Percentiles rank a stretch among this genome's conserved stretches.
phyloP scores from a whole-genome alignment of 1,140 invertebrate genomes.

The Drosophila punjabiensis region DNA sequence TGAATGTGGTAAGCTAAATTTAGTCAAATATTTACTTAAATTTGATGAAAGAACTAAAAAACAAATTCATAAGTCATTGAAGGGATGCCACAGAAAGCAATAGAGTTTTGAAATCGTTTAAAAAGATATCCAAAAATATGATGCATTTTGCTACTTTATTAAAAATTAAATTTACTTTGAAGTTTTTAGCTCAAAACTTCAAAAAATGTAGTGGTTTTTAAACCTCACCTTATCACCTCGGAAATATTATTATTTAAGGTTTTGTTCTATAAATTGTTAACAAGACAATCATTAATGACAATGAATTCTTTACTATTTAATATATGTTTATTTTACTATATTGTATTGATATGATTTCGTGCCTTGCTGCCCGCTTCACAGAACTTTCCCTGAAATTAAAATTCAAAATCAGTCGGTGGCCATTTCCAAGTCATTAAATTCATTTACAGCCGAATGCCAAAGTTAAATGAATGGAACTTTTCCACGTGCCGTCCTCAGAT shows the following conservation, averaged over 20 bases:
- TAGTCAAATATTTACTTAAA: too few relatives aligned
- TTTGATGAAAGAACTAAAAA: background rate
- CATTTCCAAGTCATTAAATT: conserved; percentile 80
- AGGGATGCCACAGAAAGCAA: too few relatives aligned
- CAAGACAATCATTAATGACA: background rate
- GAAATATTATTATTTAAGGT: background rate
- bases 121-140: too few relatives aligned
- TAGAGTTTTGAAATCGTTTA: too few relatives aligned
- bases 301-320: background rate
- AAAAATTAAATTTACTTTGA: background rate
- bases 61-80: background rate
- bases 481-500: conserved; percentile 61
- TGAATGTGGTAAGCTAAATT: background rate
- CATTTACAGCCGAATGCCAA: conserved; percentile 55
- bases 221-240: background rate
- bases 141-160: background rate
- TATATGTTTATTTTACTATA: background rate
- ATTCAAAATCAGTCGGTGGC: conserved; percentile 28
- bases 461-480: conserved; percentile 59
- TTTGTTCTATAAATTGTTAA: background rate
- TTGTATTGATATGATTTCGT: background rate
- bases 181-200: too few relatives aligned
- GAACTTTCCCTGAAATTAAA: conserved; percentile 3
- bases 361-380: background rate
- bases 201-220: background rate